Percentiles rank a stretch among this genome's conserved stretches.
These are phyloP conservation scores for Adela reaumurella DNA, from an alignment of 2,888 invertebrate genomes.

Conservation along the genomic window DNA sequence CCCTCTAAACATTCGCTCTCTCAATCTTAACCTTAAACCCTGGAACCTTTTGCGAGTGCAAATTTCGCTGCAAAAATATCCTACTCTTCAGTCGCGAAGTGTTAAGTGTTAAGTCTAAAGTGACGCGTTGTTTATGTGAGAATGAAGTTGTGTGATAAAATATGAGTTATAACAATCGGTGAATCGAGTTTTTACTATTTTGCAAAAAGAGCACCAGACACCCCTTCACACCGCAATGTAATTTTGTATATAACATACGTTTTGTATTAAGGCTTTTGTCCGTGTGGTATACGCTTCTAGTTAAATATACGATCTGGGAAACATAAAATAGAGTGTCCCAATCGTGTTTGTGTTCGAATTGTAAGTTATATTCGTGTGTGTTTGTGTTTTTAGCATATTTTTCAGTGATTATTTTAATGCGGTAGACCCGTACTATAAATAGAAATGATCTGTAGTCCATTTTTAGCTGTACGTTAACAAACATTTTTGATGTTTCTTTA, in stretches of 20 bases:
- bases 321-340: neutral
- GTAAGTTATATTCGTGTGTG: conserved; percentile 5
- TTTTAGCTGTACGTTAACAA: no score
- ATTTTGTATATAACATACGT: conserved; percentile 33
- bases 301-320: neutral
- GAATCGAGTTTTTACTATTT: conserved; percentile 44
- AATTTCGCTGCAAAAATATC: conserved; percentile 1
- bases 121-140: no score
- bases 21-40: conserved; percentile 44
- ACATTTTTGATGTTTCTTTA: no score
- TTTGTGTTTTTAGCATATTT: neutral
- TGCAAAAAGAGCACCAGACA: conserved; percentile 41
- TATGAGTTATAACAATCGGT: conserved; percentile 20
- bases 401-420: no score
- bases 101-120: no score
- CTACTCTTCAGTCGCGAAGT: no score
- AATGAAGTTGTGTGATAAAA: conserved; percentile 3
- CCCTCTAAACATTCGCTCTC: conserved; percentile 14
- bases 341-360: conserved; percentile 15
- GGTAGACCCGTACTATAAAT: no score
- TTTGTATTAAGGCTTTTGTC: conserved; percentile 29
- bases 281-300: conserved; percentile 4
- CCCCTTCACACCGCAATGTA: conserved; percentile 46
- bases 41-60: conserved; percentile 19
- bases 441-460: no score